A percentile compares a stretch with the other conserved stretches of the same genome.
Conservation (phyloP, 2,888 invertebrate genomes). For the Andrena hattorfiana region DNA sequence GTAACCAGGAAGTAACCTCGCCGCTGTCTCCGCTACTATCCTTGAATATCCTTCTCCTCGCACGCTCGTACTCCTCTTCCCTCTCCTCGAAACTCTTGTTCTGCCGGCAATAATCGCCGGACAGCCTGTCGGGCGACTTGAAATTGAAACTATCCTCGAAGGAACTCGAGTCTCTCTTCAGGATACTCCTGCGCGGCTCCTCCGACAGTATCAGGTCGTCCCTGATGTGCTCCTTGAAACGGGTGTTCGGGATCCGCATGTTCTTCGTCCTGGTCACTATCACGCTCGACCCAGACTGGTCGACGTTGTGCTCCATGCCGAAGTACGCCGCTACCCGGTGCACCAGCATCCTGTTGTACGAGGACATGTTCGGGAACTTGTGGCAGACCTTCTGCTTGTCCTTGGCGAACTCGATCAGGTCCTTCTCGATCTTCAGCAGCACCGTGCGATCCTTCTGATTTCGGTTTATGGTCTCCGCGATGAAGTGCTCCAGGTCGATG, state of each 20-base stretch:
- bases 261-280: conserved; percentile 93
- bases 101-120: conserved; percentile 88
- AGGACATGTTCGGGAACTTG: conserved; percentile 96
- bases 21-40: conserved; percentile 81
- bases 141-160: conserved; percentile 89
- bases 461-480: conserved; percentile 95
- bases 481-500: conserved; percentile 94
- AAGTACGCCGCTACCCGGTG: conserved; percentile 97
- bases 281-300: conserved; percentile 92
- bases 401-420: conserved; percentile 93
- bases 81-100: conserved; percentile 96
- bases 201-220: conserved; percentile 88
- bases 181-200: conserved; percentile 91
- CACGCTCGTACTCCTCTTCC: conserved; percentile 95
- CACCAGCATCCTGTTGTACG: conserved; percentile 98
- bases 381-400: conserved; percentile 87
- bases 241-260: conserved; percentile 89
- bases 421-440: conserved; percentile 94
- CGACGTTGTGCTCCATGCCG: conserved; percentile 97
- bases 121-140: conserved; percentile 88
- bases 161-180: conserved; percentile 93
- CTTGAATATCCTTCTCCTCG: conserved; percentile 93
- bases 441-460: conserved; percentile 95
- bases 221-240: conserved; percentile 90
- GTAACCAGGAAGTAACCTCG: conserved; percentile 82